Evolutionary conservation across 2,797 vertebrate genomes (phyloP).

Genomic region (Sorex maritimensis): DNA sequence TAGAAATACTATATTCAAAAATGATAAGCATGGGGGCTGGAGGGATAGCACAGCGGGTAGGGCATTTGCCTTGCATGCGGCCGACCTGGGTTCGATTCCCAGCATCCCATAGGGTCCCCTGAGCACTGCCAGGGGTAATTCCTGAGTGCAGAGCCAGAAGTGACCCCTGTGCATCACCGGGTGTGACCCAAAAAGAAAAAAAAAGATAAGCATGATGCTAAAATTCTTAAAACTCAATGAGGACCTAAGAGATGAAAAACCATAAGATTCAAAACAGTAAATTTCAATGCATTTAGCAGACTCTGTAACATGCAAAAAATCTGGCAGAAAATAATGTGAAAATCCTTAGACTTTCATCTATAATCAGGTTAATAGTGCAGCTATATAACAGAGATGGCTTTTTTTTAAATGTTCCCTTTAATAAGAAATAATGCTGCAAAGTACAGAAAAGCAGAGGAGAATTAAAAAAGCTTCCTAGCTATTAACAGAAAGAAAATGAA

Average conservation of each 20-base stretch:
- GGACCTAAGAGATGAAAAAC: slow-evolving; percentile 11
- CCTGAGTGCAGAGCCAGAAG: too few relatives aligned
- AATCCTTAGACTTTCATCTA: slow-evolving; percentile 28
- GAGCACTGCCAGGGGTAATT: too few relatives aligned
- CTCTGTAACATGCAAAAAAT: neutral
- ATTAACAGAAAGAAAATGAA: slow-evolving; percentile 35
- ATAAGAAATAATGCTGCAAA: slow-evolving; percentile 56
- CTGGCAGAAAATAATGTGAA: slow-evolving; percentile 2
- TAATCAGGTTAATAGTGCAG: slow-evolving; percentile 22
- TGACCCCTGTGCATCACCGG: too few relatives aligned
- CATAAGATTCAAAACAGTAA: neutral
- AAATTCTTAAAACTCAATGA: slow-evolving; percentile 25
- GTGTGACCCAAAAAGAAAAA: neutral
- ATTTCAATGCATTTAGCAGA: neutral
- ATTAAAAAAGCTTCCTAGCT: slow-evolving; percentile 1
- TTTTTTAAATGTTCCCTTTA: slow-evolving; percentile 51
- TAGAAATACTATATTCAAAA: slow-evolving; percentile 53
- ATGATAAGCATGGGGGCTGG: neutral
- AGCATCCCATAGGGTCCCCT: too few relatives aligned
- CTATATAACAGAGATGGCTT: neutral
- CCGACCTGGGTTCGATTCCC: too few relatives aligned
- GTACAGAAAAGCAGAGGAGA: slow-evolving; percentile 21
- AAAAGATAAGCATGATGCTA: neutral
- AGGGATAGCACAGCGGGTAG: too few relatives aligned
- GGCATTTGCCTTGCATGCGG: too few relatives aligned